A percentile compares a stretch with the other conserved stretches of the same genome.
Conservation (phyloP, 1,140 invertebrate genomes). For the Pinna nobilis region DNA sequence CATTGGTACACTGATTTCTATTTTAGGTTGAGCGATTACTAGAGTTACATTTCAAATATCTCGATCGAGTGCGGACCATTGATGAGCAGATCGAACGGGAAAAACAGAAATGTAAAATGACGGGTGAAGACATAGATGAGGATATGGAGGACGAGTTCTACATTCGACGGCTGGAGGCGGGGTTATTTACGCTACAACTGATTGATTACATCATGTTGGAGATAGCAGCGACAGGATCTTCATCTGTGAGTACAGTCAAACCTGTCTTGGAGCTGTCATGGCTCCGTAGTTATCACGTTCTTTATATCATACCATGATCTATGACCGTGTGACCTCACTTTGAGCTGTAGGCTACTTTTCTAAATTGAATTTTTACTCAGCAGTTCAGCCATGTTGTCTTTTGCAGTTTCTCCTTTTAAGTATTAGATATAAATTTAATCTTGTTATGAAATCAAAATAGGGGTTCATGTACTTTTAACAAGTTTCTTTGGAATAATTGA, state of each 20-base stretch:
- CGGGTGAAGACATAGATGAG: conserved; percentile 72
- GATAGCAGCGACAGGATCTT: conserved; percentile 84
- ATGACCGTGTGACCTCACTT: too few species aligned
- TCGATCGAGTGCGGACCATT: conserved; percentile 92
- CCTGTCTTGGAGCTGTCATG: neutral
- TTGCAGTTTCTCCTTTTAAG: neutral
- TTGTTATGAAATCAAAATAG: too few species aligned
- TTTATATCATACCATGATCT: neutral
- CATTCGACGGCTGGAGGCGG: conserved; percentile 90
- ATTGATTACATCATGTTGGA: conserved; percentile 97
- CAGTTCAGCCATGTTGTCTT: too few species aligned
- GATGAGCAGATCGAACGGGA: conserved; percentile 85
- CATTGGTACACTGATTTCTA: neutral
- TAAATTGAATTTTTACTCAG: too few species aligned
- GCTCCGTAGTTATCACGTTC: too few species aligned
- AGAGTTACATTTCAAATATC: conserved; percentile 98
- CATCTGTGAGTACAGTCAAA: conserved; percentile 77
- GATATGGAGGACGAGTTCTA: conserved; percentile 89
- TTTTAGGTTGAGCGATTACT: conserved; percentile 89
- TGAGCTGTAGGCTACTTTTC: too few species aligned
- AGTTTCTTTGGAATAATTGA: neutral
- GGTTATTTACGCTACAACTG: conserved; percentile 95
- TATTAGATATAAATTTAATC: too few species aligned
- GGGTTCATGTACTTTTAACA: neutral
- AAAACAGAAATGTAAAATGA: conserved; percentile 66